Conservation (phyloP, 2,888 invertebrate genomes). For the Muschampia plurimacula region DNA sequence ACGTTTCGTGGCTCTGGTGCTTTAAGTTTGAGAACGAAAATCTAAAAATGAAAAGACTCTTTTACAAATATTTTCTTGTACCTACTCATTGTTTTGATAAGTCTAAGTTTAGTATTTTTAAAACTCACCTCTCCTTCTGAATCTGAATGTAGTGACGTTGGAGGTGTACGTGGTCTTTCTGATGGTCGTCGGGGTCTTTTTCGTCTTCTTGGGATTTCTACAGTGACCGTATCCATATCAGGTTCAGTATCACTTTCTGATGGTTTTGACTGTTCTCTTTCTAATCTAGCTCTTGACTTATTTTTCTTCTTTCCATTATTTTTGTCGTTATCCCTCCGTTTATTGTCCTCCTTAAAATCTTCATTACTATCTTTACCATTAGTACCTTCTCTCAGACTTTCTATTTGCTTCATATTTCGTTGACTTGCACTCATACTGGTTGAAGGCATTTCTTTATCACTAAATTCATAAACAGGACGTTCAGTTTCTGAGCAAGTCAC, state of each 20-base stretch:
- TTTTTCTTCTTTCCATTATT: constrained; percentile 77
- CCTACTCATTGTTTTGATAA: not conserved
- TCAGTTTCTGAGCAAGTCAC: constrained; percentile 51
- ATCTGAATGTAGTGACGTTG: constrained; percentile 75
- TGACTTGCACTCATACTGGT: constrained; percentile 57
- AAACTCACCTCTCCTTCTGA: constrained; percentile 75
- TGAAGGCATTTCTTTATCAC: constrained; percentile 54
- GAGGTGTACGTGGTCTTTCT: constrained; percentile 78
- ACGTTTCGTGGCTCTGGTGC: constrained; percentile 70
- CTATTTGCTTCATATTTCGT: constrained; percentile 56
- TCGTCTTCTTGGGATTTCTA: constrained; percentile 79
- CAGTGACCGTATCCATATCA: constrained; percentile 80
- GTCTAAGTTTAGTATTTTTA: constrained; percentile 1
- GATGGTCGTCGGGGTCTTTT: constrained; percentile 75
- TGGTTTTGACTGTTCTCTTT: constrained; percentile 80
- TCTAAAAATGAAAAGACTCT: constrained; percentile 53
- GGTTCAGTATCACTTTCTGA: constrained; percentile 80
- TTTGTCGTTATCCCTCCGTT: constrained; percentile 71
- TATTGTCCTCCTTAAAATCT: constrained; percentile 65
- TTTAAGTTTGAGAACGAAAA: constrained; percentile 76
- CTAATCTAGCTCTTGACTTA: constrained; percentile 77
- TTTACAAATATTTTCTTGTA: not conserved
- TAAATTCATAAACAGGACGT: constrained; percentile 37
- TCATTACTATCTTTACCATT: constrained; percentile 59
- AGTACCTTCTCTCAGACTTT: constrained; percentile 49